Evolutionary conservation across 1,140 invertebrate species (phyloP), one percentile per base, ranked within the genome.

Genomic region (Anadara kagoshimensis): DNA sequence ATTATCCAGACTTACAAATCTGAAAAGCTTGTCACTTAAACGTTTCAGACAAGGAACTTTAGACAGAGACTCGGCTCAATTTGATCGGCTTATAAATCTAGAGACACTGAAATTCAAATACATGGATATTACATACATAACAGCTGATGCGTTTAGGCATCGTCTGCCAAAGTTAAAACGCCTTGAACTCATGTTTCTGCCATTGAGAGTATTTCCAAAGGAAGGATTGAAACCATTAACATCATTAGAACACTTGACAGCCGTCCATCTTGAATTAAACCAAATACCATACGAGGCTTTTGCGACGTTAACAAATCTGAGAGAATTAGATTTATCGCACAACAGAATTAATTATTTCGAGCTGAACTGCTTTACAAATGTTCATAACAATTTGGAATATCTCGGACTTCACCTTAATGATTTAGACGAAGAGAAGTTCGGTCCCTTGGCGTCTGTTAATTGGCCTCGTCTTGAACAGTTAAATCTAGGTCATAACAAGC

Each of bases 331-430:
- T 36, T 49, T 76, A 24, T 72, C 75, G 14, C 69, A 76, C 54
- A 76, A 76, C 45, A 65, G 66, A 41, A 69, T 76, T 44, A 56
- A 41, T 14, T 59, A 26, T 2, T 51, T 76, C 12, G 36, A 62
- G 24, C 69, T 58, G 14, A 69, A 66, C 11, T 76, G 69, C 53
- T 76, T 76, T 36, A 53, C 68, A 57, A 65, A 66, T 18, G 72
- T 76, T 41, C 53, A 66, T n/a, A 41, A 53, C 14, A 51, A 69
- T 4, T 54, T 76, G 10, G 43, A 57, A 47, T 41, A 51, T 22
- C 75, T 76, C 49, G 75, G 69, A 14, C 47, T 76, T 12, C 64
- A 76, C 45, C 24, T 76, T 14, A 76, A 76, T 49, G 69, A 63
- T 53, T 41, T 76, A 29, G 64, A 69, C 24, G 63, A 69, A 54